Evolutionary conservation across 2,888 invertebrate genomes (phyloP).

Genomic region (Serrognathus titanus): DNA sequence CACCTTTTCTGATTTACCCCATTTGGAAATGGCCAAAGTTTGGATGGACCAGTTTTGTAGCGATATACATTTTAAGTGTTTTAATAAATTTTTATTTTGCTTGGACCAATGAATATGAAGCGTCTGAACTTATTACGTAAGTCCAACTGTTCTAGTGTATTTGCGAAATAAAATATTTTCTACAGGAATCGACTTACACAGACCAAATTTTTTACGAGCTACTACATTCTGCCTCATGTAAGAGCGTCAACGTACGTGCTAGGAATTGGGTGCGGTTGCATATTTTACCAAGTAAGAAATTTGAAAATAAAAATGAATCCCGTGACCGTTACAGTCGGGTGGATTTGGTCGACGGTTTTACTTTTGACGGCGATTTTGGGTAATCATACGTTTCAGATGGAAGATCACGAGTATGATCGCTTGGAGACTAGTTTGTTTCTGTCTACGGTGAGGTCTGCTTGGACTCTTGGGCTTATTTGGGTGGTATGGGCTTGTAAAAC

Average conservation of each 20-base stretch:
- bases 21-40: conserved; percentile 44
- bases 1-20: conserved; percentile 48
- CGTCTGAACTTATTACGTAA: conserved; percentile 46
- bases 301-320: conserved; percentile 30
- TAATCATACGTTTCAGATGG: conserved; percentile 36
- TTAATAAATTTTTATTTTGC: conserved; percentile 41
- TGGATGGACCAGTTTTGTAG: conserved; percentile 36
- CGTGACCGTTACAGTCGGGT: conserved; percentile 28
- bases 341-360: conserved; percentile 29
- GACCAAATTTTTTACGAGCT: conserved; percentile 32
- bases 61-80: conserved; percentile 37
- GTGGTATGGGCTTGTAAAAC: conserved; percentile 52
- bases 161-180: conserved; percentile 11
- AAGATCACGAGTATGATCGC: conserved; percentile 39
- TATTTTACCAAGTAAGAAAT: conserved; percentile 35
- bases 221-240: conserved; percentile 42
- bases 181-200: conserved; percentile 33
- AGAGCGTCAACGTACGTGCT: conserved; percentile 42
- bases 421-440: conserved; percentile 45
- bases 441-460: conserved; percentile 46
- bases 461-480: conserved; percentile 52
- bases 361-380: conserved; percentile 34
- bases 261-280: conserved; percentile 41
- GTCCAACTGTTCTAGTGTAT: conserved; percentile 23
- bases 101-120: conserved; percentile 40